Base-by-base conservation (phyloP, 1,140 invertebrate species). In the silkworm (Bombyx mori) region DNA sequence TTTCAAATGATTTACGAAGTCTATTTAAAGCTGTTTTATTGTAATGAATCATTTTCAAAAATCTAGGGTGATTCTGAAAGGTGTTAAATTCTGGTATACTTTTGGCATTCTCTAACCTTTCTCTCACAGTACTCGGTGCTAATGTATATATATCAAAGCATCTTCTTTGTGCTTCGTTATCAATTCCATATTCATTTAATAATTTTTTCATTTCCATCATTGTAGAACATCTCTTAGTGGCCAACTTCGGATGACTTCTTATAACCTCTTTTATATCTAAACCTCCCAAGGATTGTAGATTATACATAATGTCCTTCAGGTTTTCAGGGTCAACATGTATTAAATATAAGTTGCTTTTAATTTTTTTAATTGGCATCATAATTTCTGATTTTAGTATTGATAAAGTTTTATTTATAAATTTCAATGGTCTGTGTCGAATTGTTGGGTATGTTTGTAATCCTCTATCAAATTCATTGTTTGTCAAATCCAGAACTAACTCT, bases 341-440 rank as follows among this genome's bases (percentile, higher is more conserved):
- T 57, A 91, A 65, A 72, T 86, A 90, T 35, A 88, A 77, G 68
- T 88, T 85, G 42, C 79, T 74, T 72, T 88, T 79, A 22, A 91
- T 88, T 82, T 90, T 88, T 43, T 79, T 52, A 66, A 73, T 64
- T 22, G 85, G 75, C 51, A 91, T 70, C 49, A 73, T 62, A 52
- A 90, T 75, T 56, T 88, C 74, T 62, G 84, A 73, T 64, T 86
- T 79, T 42, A 91, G 69, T 52, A 89, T 71, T 54, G 73, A 58
- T 48, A 91, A 72, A 56, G 78, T 86, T 75, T 86, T 70, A 68
- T 82, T 77, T 22, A 89, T 76, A 51, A 75, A 58, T 73, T 76
- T 66, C 9, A 90, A 71, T 46, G 89, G 89, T 46, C 85, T 86
- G 67, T 88, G 81, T 69, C 80, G 82, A 7, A 89, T 72, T 45